Evolutionary conservation across 1,140 invertebrate genomes (phyloP), one percentile per base, ranked within the genome.

Genomic region (Brachionus sp.): DNA sequence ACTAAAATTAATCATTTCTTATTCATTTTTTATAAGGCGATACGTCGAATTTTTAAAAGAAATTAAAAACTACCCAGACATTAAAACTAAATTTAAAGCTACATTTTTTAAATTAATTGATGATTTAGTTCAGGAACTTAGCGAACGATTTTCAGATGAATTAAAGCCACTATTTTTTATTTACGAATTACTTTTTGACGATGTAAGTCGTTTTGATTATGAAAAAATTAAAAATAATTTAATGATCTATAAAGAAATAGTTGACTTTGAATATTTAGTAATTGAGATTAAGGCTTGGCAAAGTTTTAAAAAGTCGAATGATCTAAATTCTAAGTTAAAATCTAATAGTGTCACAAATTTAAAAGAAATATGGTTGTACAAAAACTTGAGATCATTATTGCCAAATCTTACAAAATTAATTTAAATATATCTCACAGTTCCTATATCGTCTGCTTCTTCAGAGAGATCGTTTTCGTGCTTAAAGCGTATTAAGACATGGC

Each of bases 341-440:
- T 57, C 50, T 53, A 53, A 53, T 53, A 53, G 50, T 53, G 50
- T 53, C 50, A 16, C 50, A 53, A 53, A 53, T 53, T 53, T 53
- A 53, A 53, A 53, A 53, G 50, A 53, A 53, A 53, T 53, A 53
- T 53, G 16, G 16, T 53, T 19, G 62, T 10, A 29, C 23, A 66
- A 66, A 29, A 66, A 66, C 33, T 66, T 66, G 23, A 29, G 33
- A 29, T 33, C 33, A 66, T 29, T 29, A 75, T 75, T 75, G 16
- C 9, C 19, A 12, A 23, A 44, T 29, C 39, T 75, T 44, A 44
- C 16, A 25, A n/a, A 44, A 46, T 33, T 75, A 37, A 46, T 46
- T 46, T 16, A 46, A 75, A 75, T 75, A 29, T 50, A 46, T 75
- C 25, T 50, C n/a, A 46, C 70, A 46, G 23, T 75, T 46, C 70